Evolutionary conservation across 2,797 vertebrate genomes (phyloP).

Genomic region (Xyrichtys novacula): DNA sequence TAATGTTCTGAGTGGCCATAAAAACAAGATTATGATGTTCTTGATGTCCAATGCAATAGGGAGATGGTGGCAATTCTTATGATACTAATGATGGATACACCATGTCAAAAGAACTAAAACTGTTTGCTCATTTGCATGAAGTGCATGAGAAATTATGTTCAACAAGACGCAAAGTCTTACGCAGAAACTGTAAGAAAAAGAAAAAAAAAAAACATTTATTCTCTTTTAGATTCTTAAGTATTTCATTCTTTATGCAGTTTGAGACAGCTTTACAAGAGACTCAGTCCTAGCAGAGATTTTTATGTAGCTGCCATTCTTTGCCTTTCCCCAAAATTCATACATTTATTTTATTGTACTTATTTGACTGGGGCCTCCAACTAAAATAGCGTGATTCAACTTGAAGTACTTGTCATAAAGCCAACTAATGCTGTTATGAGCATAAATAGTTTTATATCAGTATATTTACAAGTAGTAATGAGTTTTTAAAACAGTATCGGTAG

Average conservation of each 20-base stretch:
- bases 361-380: conserved; percentile 74
- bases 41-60: conserved; percentile 76
- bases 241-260: conserved; percentile 92
- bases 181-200: conserved; percentile 85
- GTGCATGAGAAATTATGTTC: conserved; percentile 92
- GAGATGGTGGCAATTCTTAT: conserved; percentile 77
- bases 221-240: conserved; percentile 91
- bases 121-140: conserved; percentile 94
- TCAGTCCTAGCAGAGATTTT: conserved; percentile 87
- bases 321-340: conserved; percentile 84
- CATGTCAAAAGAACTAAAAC: conserved; percentile 81
- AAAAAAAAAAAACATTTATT: conserved; percentile 81
- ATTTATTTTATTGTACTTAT: conserved; percentile 74
- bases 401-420: conserved; percentile 71
- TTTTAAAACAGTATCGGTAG: conserved; percentile 63
- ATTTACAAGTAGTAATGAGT: conserved; percentile 58
- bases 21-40: conserved; percentile 52
- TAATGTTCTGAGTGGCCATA: conserved; percentile 61
- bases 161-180: conserved; percentile 89
- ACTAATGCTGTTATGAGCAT: conserved; percentile 76
- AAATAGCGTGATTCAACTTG: conserved; percentile 68
- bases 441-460: conserved; percentile 67
- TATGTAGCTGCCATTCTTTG: conserved; percentile 92
- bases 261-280: conserved; percentile 92
- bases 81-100: conserved; percentile 80